These are phyloP conservation scores for Brachionus sp. DNA, from an alignment of 1,140 invertebrate genomes.

Conservation along the genomic window DNA sequence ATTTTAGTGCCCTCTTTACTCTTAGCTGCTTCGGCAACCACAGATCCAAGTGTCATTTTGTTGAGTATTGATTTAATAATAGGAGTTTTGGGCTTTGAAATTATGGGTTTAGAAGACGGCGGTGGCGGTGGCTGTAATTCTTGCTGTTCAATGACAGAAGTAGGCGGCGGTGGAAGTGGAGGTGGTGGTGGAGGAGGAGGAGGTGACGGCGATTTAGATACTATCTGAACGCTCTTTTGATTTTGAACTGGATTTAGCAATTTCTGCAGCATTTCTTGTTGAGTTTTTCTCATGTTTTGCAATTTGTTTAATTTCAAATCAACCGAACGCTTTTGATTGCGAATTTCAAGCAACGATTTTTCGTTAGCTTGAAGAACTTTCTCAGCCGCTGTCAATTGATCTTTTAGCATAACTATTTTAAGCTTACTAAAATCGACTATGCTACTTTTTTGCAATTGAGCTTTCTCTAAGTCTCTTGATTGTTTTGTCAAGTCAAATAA, in stretches of 20 bases:
- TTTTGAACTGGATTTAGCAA: not conserved
- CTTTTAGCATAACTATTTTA: constrained; percentile 30
- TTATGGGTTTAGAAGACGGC: not conserved
- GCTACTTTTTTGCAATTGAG: not conserved
- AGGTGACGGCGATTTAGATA: not conserved
- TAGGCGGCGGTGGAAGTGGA: not conserved
- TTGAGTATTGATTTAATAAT: not conserved
- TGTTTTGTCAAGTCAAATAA: not conserved
- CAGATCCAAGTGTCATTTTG: constrained; percentile 4
- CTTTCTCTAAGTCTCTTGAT: not conserved
- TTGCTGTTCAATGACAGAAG: not conserved
- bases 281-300: constrained; percentile 26
- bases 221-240: not conserved
- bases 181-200: not conserved
- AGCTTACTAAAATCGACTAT: not conserved
- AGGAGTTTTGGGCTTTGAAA: not conserved
- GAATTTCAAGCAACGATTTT: not conserved
- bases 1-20: not conserved
- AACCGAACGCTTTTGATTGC: not conserved
- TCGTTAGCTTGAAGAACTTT: constrained; percentile 29
- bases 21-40: not conserved
- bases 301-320: constrained; percentile 15
- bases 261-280: constrained; percentile 37
- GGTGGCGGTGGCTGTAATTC: not conserved
- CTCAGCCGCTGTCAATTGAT: not conserved